Conservation (phyloP, 2,888 invertebrate species). For the Leptopterna dolabrata region DNA sequence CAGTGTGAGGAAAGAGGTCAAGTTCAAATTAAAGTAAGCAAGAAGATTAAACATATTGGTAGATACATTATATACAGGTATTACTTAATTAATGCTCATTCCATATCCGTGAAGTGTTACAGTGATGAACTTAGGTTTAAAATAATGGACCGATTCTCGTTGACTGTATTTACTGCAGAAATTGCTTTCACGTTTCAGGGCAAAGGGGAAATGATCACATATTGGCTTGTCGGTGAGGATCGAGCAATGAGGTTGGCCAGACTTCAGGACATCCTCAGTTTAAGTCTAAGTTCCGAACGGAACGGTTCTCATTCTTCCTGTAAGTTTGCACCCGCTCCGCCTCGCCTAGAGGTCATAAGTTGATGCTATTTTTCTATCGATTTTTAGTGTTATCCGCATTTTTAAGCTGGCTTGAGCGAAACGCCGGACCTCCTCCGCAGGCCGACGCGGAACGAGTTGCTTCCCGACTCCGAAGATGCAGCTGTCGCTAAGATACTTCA, state of each 20-base stretch:
- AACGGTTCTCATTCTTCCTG: conserved; percentile 49
- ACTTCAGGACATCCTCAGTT: conserved; percentile 64
- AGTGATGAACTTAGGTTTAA: background rate
- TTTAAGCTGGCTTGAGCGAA: conserved; percentile 66
- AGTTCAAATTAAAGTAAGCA: conserved; percentile 77
- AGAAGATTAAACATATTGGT: background rate
- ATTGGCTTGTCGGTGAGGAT: conserved; percentile 77
- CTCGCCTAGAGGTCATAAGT: too few relatives aligned
- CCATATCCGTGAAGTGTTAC: too few relatives aligned
- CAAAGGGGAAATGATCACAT: conserved; percentile 81
- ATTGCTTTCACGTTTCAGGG: conserved; percentile 70
- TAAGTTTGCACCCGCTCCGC: conserved; percentile 48
- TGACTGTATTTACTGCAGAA: background rate
- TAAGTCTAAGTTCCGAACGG: conserved; percentile 57
- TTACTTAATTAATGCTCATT: too few relatives aligned
- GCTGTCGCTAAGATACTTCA: conserved; percentile 66
- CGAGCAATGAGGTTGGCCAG: conserved; percentile 67
- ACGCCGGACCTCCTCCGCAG: conserved; percentile 69
- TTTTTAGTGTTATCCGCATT: background rate
- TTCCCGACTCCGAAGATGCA: conserved; percentile 61
- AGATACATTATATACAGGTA: too few relatives aligned
- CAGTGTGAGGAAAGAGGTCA: conserved; percentile 79
- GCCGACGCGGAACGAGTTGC: conserved; percentile 66
- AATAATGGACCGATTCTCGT: background rate
- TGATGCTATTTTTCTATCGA: conserved; percentile 43